Conservation (phyloP, 2,113 vertebrate genomes). For the Myiopsitta monachus region DNA sequence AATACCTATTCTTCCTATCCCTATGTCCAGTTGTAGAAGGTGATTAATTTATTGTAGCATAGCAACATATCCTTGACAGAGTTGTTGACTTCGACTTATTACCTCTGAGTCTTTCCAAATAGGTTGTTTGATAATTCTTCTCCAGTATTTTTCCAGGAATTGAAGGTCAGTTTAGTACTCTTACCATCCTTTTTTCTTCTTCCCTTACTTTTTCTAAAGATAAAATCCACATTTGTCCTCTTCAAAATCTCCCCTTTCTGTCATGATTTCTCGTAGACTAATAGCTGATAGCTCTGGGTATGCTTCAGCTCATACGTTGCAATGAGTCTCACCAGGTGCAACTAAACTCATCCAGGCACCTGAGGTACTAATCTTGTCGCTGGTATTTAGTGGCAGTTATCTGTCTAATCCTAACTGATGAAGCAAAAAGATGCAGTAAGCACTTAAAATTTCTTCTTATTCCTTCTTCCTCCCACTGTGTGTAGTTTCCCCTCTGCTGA, state of each 20-base stretch:
- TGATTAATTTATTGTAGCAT: not conserved
- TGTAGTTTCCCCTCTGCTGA: not conserved
- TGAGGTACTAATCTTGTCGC: not conserved
- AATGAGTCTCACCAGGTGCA: not conserved
- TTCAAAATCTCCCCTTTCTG: not conserved
- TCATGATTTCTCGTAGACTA: not conserved
- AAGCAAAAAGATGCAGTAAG: not conserved
- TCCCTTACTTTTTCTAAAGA: not conserved
- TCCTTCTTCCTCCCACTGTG: not conserved
- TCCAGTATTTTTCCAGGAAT: not conserved
- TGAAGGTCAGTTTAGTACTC: not conserved
- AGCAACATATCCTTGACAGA: not conserved
- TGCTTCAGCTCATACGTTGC: not conserved
- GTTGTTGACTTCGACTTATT: not conserved
- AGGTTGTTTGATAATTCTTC: not conserved
- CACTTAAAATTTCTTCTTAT: not conserved
- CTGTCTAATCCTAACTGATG: not conserved
- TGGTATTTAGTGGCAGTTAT: not conserved
- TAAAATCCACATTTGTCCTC: not conserved
- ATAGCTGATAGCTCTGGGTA: not conserved
- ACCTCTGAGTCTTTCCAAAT: not conserved
- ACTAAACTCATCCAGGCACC: not conserved
- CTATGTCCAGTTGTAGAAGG: not conserved
- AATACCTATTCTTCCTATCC: not conserved
- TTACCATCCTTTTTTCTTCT: not conserved